Conservation (phyloP, 2,797 vertebrate genomes). For the Pygocentrus nattereri region DNA sequence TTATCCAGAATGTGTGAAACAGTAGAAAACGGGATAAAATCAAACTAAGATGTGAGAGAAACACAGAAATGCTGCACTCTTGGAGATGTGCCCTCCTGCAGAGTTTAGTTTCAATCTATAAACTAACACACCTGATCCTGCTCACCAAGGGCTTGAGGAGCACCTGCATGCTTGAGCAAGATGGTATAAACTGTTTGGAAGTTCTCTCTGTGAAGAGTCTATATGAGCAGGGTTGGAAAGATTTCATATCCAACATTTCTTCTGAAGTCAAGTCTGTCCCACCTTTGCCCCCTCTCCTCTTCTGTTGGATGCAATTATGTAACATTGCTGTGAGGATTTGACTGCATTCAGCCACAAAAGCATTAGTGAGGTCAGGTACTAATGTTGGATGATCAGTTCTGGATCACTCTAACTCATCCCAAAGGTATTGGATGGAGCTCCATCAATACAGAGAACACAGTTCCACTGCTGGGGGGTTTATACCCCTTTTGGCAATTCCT, state of each 20-base stretch:
- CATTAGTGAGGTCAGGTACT: too few relatives aligned
- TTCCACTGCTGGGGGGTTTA: too few relatives aligned
- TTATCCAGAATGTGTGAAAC: constrained; percentile 64
- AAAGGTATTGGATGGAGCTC: too few relatives aligned
- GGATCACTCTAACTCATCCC: too few relatives aligned
- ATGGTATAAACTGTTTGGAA: background rate
- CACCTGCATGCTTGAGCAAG: background rate
- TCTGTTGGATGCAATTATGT: too few relatives aligned
- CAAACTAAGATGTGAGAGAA: constrained; percentile 23
- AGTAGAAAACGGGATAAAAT: constrained; percentile 55
- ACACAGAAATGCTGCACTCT: background rate
- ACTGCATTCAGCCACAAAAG: too few relatives aligned
- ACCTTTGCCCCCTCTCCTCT: too few relatives aligned
- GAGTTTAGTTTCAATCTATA: background rate
- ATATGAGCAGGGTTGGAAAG: too few relatives aligned
- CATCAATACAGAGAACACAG: too few relatives aligned
- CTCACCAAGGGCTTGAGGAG: background rate
- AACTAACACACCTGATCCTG: background rate
- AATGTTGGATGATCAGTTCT: too few relatives aligned
- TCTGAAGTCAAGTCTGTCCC: background rate
- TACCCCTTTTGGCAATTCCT: too few relatives aligned
- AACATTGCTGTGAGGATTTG: too few relatives aligned
- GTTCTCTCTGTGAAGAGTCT: background rate
- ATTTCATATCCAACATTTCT: background rate
- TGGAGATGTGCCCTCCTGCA: background rate